Evolutionary conservation across 2,113 vertebrate species (phyloP), one percentile per base, ranked within the genome.

Genomic region (Carassius gibelio): DNA sequence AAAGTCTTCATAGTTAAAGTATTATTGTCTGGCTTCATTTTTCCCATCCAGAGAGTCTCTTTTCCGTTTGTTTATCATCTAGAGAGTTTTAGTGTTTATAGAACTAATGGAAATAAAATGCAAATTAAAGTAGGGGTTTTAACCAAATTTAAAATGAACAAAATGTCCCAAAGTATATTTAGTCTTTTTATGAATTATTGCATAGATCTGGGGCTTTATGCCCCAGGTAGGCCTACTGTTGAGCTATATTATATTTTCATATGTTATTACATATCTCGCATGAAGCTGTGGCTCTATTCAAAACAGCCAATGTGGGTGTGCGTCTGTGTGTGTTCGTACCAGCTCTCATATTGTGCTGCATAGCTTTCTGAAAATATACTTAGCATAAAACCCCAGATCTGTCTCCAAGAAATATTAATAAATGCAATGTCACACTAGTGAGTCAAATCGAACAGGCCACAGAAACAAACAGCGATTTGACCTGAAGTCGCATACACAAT

Each of bases 301-400:
- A 61, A 79, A 26, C 66, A 79, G 62, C 34, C 64, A 64, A 50
- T 36, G 9, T 71, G 62, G 19, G 69, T 8, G 1, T 21, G 14
- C 17, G 30, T 36, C 1, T 69, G 66, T 62, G 45, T 75, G 62
- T 38, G 72, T 72, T 21, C 69, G 5, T 64, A 1, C 71, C 21
- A 26, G 88, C 80, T 66, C 52, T 79, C 36, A 62, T 79, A 42
- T n/a, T 71, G 55, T 61, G 7, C 84, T 13, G 71, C 80, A 78
- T 72, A 84, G 88, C 80, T 77, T 85, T 36, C 26, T 75, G 34
- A 50, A 83, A 84, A 85, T 23, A 74, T 59, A 42, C 34, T 42
- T 38, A 13, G 75, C 30, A 19, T 68, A 30, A 86, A 57, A n/a
- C 66, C 34, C 21, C 45, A 69, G 21, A 85, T 74, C 21, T 48